Base-by-base conservation (phyloP, 92 coral and sea anemone genomes). In the Phenganax subtilis region DNA sequence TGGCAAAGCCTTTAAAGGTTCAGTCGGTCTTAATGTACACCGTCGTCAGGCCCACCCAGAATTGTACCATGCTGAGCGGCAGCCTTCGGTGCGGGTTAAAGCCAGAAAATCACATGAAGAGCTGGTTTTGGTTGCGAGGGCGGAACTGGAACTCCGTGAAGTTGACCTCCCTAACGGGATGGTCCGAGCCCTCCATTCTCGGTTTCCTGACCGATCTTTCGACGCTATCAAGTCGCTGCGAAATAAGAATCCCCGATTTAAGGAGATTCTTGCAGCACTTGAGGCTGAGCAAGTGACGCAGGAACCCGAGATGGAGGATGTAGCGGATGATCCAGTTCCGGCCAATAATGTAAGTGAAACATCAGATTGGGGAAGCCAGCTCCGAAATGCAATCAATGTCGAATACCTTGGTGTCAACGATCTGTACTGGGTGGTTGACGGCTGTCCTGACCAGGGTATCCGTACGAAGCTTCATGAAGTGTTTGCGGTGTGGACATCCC, bases 191-290 rank as follows among this genome's bases (percentile, higher is more conserved):
- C 71, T 65, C 10, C 71, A 65, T 7, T 65, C 71, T 17, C 31
- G 71, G 47, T 65, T 0, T 51, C 71, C 71, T 15, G 71, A 65
- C 29, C 71, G 71, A 27, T 7, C 71, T 65, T 27, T 65, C 47
- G 71, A 65, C 10, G 71, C 71, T 15, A 65, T 65, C 71, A 65
- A 65, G 71, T 65, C 37, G 8, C 71, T 65, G 71, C 71, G 71
- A 5, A 17, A 17, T 15, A 65, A 65, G 47, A 65, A 65, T 51
- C 71, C 31, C 10, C 71, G 71, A 9, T 65, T 20, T 27, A 28
- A 3, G 71, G 71, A 65, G 71, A 51, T 65, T 65, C 37, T 65
- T 28, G 71, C 71, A n/a, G 71, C 71, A 7, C 71, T 65, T 65
- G 71, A 65, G 71, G 71, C 29, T 65, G 71, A 65, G 71, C 37